A percentile compares a stretch with the other conserved stretches of the same genome.
Evolutionary conservation across 64 coral and sea anemone genomes (phyloP).

Genomic region (Acropora yongei): DNA sequence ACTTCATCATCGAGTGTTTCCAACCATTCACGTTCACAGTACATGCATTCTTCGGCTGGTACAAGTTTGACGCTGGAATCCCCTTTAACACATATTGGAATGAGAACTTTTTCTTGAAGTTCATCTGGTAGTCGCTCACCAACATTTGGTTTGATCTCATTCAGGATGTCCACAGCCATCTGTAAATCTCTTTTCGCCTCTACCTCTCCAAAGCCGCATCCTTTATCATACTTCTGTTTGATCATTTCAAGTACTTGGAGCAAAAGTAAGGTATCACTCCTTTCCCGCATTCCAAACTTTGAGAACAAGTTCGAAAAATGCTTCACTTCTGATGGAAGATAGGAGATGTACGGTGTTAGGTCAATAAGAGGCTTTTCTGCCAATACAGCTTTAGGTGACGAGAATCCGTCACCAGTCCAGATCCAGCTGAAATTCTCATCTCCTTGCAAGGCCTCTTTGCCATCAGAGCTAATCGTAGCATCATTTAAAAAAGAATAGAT

Average conservation of each 20-base stretch:
- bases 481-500: slow-evolving; percentile 27
- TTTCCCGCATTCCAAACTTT: slow-evolving; percentile 46
- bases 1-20: slow-evolving; percentile 39
- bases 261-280: slow-evolving; percentile 52
- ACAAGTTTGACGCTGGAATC: slow-evolving; percentile 45
- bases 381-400: slow-evolving; percentile 48
- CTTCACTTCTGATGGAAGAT: slow-evolving; percentile 59
- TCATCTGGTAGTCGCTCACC: slow-evolving; percentile 12
- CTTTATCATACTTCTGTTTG: slow-evolving; percentile 57
- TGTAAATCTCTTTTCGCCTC: slow-evolving; percentile 77
- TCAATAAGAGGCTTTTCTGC: slow-evolving; percentile 51
- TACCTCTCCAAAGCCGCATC: no score
- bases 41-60: slow-evolving; percentile 78
- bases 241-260: slow-evolving; percentile 69
- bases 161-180: slow-evolving; percentile 71
- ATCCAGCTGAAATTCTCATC: slow-evolving; percentile 50
- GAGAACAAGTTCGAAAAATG: slow-evolving; percentile 40
- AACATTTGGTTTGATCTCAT: slow-evolving; percentile 68
- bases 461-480: not conserved
- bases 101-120: slow-evolving; percentile 54
- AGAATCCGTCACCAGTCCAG: slow-evolving; percentile 96
- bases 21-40: slow-evolving; percentile 88
- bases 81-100: slow-evolving; percentile 73
- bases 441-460: slow-evolving; percentile 1
- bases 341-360: slow-evolving; percentile 65